Evolutionary conservation across 2,113 vertebrate species (phyloP), one percentile per base, ranked within the genome.

Genomic region (Sorex araneus): DNA sequence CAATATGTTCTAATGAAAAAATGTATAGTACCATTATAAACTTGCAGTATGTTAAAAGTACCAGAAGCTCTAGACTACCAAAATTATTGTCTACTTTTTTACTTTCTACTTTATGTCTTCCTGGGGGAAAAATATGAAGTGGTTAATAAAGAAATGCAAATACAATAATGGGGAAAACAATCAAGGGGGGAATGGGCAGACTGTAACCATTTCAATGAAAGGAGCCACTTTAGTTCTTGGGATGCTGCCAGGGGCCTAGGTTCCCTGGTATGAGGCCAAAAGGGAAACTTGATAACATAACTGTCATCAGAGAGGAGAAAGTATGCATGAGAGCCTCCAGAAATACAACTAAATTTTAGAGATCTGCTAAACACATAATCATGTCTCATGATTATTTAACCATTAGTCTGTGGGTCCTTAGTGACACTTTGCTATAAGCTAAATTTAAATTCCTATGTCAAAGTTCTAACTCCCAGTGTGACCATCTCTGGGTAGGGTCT

Each of bases 281-380:
- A 90, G 40, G 54, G 6, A 93, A 89, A 93, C 32, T 88, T 69
- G n/a, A 43, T 45, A 81, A 81, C 11, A 27, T 50, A 54, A 50
- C 27, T 78, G 21, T 63, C 90, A 66, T 67, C 34, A n/a, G 25
- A 63, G 94, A 70, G 28, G 30, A 69, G 69, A 87, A 84, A 84
- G 43, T 64, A 2, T 73, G 2, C 45, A 15, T n/a, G 9, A 30
- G 4, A 19, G 78, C 45, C 32, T 86, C n/a, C 7, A 66, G 19
- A 19, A 87, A 88, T 87, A 34, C n/a, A 10, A 67, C 34, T 85
- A 25, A 11, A 78, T 78, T n/a, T 89, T 80, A 86, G 75, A 95
- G 83, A 73, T 28, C 60, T 75, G 15, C 64, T 74, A 36, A 90
- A 83, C 21, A 27, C 77, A 83, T 60, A 75, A 83, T 83, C 6